Evolutionary conservation across 2,797 vertebrate genomes (phyloP), one percentile per base, ranked within the genome.

Genomic region (Pipistrellus pipistrellus): DNA sequence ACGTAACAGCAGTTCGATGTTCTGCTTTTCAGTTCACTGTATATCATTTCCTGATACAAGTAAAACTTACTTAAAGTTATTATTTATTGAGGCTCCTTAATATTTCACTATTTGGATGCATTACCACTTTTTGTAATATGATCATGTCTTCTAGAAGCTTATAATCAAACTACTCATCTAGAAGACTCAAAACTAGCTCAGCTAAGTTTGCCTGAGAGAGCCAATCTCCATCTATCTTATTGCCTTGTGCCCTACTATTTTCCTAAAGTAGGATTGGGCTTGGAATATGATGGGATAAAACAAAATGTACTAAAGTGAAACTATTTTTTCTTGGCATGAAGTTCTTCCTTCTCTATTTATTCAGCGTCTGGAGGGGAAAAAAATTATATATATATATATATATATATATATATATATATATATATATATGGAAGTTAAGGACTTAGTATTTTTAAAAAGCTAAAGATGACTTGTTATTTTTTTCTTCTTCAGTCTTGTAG

Each of bases 321-420:
- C 59, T 38, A 75, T 32, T 55, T 53, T 69, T 64, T 82, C 53
- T 69, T 91, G 48, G 80, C 5, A 83, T 8, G 38, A 59, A 8
- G 27, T 77, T 82, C 48, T 94, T 94, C 12, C 18, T 59, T 62
- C 88, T 38, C 3, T 72, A 64, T 68, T 93, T 91, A 41, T 69
- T 91, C 10, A 78, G 38, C n/a, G 55, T 85, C 81, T 85, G 51
- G 38, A 85, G 57, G 46, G 85, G 69, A 72, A 64, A 20, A 20
- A 51, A 6, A 38, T 38, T 35, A 35, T 35, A 35, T 35, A 35
- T 35, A 35, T 35, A 35, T 35, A 35, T 35, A 35, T 4, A 38
- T 38, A 38, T 35, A 35, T 35, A 35, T 35, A 35, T 35, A 35
- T 35, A 35, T 35, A 35, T 35, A 35, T 4, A 38, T 38, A 53